Evolutionary conservation across 2,888 invertebrate genomes (phyloP), one percentile per base, ranked within the genome.

Genomic region (Brachyptera risi): DNA sequence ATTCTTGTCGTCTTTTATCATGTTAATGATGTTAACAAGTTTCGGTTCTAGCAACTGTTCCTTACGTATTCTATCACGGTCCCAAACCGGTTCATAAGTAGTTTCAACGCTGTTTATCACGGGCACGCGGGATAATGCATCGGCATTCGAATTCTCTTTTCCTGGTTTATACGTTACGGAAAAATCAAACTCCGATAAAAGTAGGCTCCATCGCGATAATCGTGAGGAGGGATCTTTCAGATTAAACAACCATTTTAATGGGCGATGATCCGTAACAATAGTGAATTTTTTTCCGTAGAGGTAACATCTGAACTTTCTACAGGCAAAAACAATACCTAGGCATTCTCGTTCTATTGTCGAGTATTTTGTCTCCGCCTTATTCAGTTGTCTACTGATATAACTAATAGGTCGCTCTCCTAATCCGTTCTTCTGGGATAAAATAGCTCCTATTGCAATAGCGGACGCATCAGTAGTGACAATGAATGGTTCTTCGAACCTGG

Each of bases 231-330:
- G 37, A 9, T 38, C 40, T 17, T 38, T 38, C 3, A 21, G 13
- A 9, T 21, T 42, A 15, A 24, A 15, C 1, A 56, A 54, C 65
- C 65, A 66, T 15, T 49, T 50, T 3, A 62, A 19, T 1, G 54
- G 31, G 11, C 23, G 17, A 62, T 49, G n/a, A 64, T 56, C 56
- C 1, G 64, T 63, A 4, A 64, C 23, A 2, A 66, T 60, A 1
- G 54, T 64, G 21, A 66, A 65, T 21, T 21, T 17, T 13, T 26
- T 35, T 11, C 65, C 65, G 11, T 63, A 61, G 3, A 65, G 13
- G 11, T 63, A 65, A 1, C 58, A 49, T 15, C 62, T 3, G 7
- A 65, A 61, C 17, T 65, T 60, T 15, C 35, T 51, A 1, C 15
- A 5, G 7, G 31, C 31, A 15, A 31, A 51, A 1, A 65, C 11